Evolutionary conservation across 2,797 vertebrate species (phyloP).

Genomic region (Oryzias sinensis): DNA sequence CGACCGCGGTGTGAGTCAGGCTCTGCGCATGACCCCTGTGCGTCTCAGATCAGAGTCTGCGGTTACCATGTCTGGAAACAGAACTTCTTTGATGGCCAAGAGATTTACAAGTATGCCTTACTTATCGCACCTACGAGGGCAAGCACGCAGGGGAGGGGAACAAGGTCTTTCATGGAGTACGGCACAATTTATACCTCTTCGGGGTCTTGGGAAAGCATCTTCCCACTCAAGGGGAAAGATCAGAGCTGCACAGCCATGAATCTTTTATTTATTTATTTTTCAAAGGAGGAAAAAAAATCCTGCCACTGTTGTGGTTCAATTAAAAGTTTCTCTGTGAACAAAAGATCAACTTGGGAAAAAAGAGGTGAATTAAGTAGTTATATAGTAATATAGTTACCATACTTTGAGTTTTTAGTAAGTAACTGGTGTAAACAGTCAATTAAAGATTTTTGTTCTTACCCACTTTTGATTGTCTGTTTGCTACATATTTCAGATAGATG

Average conservation of each 20-base stretch:
- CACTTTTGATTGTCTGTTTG: not conserved
- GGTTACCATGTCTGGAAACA: slow-evolving; percentile 47
- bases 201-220: slow-evolving; percentile 41
- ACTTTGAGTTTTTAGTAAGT: not conserved
- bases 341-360: not conserved
- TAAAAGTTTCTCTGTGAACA: not conserved
- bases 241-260: slow-evolving; percentile 43
- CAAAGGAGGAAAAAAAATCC: slow-evolving; percentile 1
- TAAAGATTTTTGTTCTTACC: not conserved
- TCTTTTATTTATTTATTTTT: slow-evolving; percentile 44
- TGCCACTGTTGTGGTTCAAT: not conserved
- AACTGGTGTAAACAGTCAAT: not conserved
- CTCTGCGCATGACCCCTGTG: slow-evolving; percentile 46
- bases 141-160: slow-evolving; percentile 26
- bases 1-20: slow-evolving; percentile 58
- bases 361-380: not conserved
- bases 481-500: slow-evolving; percentile 18
- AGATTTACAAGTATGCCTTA: slow-evolving; percentile 70
- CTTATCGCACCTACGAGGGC: slow-evolving; percentile 61
- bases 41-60: slow-evolving; percentile 56
- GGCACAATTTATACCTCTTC: slow-evolving; percentile 57
- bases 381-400: no score
- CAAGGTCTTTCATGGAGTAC: slow-evolving; percentile 38
- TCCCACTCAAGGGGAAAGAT: slow-evolving; percentile 56
- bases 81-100: slow-evolving; percentile 67